phyloP scores from a whole-genome alignment of 2,888 invertebrate species.

The Cecidostiba fungosa region DNA sequence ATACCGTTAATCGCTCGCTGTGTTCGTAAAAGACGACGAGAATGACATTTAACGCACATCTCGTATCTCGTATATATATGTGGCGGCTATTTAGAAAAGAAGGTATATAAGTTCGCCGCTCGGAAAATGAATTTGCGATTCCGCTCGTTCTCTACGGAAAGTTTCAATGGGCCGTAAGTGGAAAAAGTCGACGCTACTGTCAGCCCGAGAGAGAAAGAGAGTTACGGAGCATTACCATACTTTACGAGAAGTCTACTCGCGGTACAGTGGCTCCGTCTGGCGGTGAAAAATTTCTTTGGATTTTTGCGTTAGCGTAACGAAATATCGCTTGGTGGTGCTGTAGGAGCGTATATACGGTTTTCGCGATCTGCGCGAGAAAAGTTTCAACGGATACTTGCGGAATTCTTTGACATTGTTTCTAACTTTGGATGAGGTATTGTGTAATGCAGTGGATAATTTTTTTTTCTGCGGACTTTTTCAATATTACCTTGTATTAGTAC shows the following conservation, averaged over 20 bases:
- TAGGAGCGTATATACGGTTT: background rate
- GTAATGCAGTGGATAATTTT: background rate
- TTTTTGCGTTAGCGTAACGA: constrained; percentile 20
- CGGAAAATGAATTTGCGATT: constrained; percentile 21
- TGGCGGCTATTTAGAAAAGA: background rate
- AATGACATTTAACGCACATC: background rate
- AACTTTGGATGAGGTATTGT: background rate
- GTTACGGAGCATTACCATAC: constrained; percentile 45
- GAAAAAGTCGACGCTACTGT: constrained; percentile 43
- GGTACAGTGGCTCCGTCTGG: background rate
- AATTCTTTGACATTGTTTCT: background rate
- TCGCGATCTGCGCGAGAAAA: background rate
- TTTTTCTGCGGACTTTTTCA: background rate
- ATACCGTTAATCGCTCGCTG: constrained; percentile 14
- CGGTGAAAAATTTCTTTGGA: constrained; percentile 7
- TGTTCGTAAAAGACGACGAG: background rate
- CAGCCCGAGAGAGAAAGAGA: background rate
- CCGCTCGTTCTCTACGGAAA: constrained; percentile 2
- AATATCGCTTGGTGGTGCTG: no score
- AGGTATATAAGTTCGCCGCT: background rate
- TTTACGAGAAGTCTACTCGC: background rate
- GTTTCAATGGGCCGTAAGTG: constrained; percentile 52
- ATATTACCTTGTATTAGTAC: no score
- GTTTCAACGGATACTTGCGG: background rate
- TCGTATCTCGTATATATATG: no score